Evolutionary conservation across 2,797 vertebrate species (phyloP).

Genomic region (Labroides dimidiatus): DNA sequence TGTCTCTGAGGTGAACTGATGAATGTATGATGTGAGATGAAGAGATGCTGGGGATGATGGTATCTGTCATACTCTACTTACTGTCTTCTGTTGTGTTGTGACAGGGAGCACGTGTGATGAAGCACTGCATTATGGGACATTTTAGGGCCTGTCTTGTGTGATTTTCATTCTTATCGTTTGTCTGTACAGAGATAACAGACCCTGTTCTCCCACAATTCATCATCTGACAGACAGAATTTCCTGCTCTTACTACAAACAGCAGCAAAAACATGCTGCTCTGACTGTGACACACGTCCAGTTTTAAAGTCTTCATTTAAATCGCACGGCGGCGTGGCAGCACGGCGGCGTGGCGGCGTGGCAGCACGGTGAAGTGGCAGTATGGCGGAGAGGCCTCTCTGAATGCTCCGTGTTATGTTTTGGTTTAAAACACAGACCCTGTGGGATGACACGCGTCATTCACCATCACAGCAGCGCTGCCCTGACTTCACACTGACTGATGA

Average conservation of each 20-base stretch:
- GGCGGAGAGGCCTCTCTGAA: slow-evolving; percentile 38
- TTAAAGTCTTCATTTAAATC: slow-evolving; percentile 62
- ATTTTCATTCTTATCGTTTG: slow-evolving; percentile 25
- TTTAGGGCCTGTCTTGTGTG: slow-evolving; percentile 28
- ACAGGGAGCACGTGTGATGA: slow-evolving; percentile 15
- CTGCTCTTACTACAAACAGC: slow-evolving; percentile 15
- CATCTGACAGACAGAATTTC: slow-evolving; percentile 38
- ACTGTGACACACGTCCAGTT: slow-evolving; percentile 39
- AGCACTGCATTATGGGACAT: slow-evolving; percentile 16
- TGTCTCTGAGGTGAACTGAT: too few relatives aligned
- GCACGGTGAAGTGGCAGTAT: too few relatives aligned
- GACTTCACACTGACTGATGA: slow-evolving; percentile 61
- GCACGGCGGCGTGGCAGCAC: slow-evolving; percentile 43
- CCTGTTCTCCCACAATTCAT: neutral
- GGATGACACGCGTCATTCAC: slow-evolving; percentile 58
- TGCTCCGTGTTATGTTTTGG: slow-evolving; percentile 60
- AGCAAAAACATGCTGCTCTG: slow-evolving; percentile 31
- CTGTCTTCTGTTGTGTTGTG: too few relatives aligned
- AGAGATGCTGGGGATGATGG: too few relatives aligned
- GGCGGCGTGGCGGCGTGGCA: slow-evolving; percentile 47
- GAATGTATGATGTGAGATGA: too few relatives aligned
- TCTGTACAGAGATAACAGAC: slow-evolving; percentile 11
- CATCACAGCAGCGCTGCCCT: slow-evolving; percentile 60
- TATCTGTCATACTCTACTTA: too few relatives aligned
- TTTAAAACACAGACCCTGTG: slow-evolving; percentile 61